Percentiles rank a stretch among this genome's conserved stretches.
phyloP scores from a whole-genome alignment of 2,888 invertebrate species.

The Psylliodes chrysocephalus region DNA sequence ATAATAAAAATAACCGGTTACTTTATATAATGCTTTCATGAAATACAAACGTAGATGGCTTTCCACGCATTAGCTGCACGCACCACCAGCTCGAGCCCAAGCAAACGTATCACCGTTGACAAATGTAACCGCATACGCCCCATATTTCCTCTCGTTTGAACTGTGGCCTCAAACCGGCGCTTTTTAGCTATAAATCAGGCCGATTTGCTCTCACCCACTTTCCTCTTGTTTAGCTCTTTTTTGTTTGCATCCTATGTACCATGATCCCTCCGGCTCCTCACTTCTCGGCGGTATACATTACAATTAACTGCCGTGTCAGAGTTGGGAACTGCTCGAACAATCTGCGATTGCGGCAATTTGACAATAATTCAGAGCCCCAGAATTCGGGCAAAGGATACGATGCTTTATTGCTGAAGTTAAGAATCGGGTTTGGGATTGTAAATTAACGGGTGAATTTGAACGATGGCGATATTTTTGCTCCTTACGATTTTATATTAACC shows the following conservation, averaged over 20 bases:
- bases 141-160: slow-evolving; percentile 48
- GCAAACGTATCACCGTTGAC: slow-evolving; percentile 47
- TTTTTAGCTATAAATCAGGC: slow-evolving; percentile 47
- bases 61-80: slow-evolving; percentile 23
- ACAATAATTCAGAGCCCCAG: not conserved
- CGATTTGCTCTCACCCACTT: slow-evolving; percentile 40
- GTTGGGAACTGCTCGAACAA: slow-evolving; percentile 16
- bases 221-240: slow-evolving; percentile 33
- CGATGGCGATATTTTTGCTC: too few relatives aligned
- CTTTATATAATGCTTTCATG: not conserved
- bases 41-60: not conserved
- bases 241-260: slow-evolving; percentile 17
- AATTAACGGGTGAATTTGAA: not conserved
- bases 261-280: too few relatives aligned
- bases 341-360: slow-evolving; percentile 15
- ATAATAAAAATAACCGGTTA: too few relatives aligned
- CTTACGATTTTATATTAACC: too few relatives aligned
- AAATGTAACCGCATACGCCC: slow-evolving; percentile 49
- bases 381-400: not conserved
- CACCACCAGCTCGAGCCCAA: slow-evolving; percentile 37
- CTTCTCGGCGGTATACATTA: slow-evolving; percentile 10
- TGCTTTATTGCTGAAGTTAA: not conserved
- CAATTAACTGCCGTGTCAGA: slow-evolving; percentile 24
- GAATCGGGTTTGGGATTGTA: not conserved
- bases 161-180: slow-evolving; percentile 44